These are phyloP conservation scores for Didymodactylos carnosus DNA, from an alignment of 2,888 invertebrate genomes.

Conservation along the genomic window DNA sequence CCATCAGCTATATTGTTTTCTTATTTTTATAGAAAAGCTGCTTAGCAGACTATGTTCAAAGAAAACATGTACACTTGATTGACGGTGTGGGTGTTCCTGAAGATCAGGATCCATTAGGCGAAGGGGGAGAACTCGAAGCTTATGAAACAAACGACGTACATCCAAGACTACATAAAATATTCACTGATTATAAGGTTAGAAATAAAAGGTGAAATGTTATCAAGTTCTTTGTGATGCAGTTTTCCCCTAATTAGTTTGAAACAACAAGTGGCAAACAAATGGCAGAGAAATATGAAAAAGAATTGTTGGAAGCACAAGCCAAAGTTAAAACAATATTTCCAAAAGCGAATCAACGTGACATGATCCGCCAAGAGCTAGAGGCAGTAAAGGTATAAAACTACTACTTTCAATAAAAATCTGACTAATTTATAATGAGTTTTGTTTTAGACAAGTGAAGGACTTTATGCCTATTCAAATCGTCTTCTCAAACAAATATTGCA, in stretches of 20 bases:
- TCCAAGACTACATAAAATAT: background rate
- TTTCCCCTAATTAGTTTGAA: no score
- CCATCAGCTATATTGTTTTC: no score
- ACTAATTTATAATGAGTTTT: background rate
- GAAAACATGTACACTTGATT: no score
- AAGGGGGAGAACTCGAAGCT: background rate
- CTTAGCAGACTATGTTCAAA: background rate
- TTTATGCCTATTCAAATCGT: background rate
- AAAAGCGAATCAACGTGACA: background rate
- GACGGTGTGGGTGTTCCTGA: no score
- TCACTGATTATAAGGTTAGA: background rate
- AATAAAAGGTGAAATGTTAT: no score
- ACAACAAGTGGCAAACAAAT: background rate
- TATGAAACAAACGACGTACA: background rate
- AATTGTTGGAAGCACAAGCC: background rate
- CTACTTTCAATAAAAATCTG: no score
- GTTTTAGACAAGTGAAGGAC: background rate
- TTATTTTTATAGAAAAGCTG: background rate
- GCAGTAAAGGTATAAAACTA: background rate
- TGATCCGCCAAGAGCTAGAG: background rate
- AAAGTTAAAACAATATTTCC: background rate
- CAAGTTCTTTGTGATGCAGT: no score
- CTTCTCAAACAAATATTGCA: background rate
- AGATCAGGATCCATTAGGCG: background rate
- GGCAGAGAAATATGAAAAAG: background rate